phyloP scores from a whole-genome alignment of 2,888 invertebrate species.

The Prostheceraeus crozeri region DNA sequence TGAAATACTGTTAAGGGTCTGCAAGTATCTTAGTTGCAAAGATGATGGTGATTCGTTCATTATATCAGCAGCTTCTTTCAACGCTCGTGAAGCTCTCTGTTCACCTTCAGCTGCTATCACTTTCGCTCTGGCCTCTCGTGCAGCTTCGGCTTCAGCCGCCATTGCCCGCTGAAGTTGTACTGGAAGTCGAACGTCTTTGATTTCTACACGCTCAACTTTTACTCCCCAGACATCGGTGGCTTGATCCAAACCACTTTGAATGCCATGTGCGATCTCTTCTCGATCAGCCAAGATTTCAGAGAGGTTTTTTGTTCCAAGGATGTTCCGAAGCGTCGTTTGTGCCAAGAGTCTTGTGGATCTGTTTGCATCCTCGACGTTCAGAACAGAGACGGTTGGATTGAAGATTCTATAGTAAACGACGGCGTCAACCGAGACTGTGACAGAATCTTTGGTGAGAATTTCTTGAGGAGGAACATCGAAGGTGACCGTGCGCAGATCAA shows the following conservation, averaged over 20 bases:
- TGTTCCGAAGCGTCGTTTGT: constrained; percentile 42
- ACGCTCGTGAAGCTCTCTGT: constrained; percentile 66
- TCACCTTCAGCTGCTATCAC: constrained; percentile 54
- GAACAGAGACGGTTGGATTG: constrained; percentile 40
- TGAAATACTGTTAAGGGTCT: constrained; percentile 50
- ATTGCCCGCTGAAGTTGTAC: constrained; percentile 53
- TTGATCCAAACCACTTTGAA: too few species aligned
- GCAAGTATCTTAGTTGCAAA: constrained; percentile 61
- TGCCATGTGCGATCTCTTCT: constrained; percentile 49
- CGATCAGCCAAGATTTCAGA: constrained; percentile 47
- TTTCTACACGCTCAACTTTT: too few species aligned
- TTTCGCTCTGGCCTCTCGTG: constrained; percentile 59
- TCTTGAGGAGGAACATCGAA: constrained; percentile 43
- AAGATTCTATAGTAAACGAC: constrained; percentile 44
- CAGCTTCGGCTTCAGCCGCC: constrained; percentile 55
- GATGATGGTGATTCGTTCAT: constrained; percentile 75
- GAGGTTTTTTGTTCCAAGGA: constrained; percentile 45
- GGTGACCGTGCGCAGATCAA: constrained; percentile 42
- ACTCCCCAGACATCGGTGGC: too few species aligned
- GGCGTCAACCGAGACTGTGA: constrained; percentile 49
- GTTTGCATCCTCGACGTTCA: constrained; percentile 42
- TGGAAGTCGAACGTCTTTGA: constrained; percentile 53
- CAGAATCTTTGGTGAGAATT: constrained; percentile 49
- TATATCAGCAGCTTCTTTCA: constrained; percentile 78
- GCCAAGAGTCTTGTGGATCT: constrained; percentile 41